These are phyloP conservation scores for Lucilia sericata DNA, from an alignment of 1,140 invertebrate species.

Conservation along the genomic window DNA sequence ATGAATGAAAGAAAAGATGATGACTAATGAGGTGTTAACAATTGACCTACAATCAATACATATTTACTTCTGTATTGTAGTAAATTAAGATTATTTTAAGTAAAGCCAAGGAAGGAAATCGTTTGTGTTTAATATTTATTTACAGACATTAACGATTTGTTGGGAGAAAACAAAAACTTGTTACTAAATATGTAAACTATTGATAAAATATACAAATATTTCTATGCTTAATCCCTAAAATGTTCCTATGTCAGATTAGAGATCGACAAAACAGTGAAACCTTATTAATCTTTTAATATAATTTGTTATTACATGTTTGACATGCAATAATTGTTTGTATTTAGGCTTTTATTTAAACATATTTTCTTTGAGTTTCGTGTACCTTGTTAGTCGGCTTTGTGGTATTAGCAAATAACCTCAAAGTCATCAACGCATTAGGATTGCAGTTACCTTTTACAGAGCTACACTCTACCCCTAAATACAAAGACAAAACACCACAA, in stretches of 20 bases:
- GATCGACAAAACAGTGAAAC: not conserved
- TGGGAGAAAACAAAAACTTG: too few species aligned
- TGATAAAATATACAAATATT: too few species aligned
- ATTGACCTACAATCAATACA: constrained; percentile 1
- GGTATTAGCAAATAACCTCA: constrained; percentile 37
- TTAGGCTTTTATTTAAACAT: not conserved
- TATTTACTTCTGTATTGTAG: too few species aligned
- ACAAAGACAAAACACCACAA: not conserved
- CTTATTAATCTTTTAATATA: not conserved
- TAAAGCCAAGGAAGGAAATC: too few species aligned
- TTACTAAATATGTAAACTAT: too few species aligned
- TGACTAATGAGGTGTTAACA: not conserved
- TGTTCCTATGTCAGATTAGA: not conserved
- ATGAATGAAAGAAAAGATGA: not conserved
- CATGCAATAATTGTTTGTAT: not conserved
- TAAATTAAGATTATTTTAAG: too few species aligned
- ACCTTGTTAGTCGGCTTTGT: constrained; percentile 4
- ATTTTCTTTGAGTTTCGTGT: not conserved
- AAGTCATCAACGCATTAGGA: not conserved
- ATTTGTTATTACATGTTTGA: not conserved
- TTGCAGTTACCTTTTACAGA: constrained; percentile 6
- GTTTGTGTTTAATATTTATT: too few species aligned
- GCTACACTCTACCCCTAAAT: constrained; percentile 44
- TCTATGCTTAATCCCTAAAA: not conserved
- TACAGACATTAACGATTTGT: too few species aligned